phyloP scores from a whole-genome alignment of 2,888 invertebrate genomes.

The Blastobasis adustella region DNA sequence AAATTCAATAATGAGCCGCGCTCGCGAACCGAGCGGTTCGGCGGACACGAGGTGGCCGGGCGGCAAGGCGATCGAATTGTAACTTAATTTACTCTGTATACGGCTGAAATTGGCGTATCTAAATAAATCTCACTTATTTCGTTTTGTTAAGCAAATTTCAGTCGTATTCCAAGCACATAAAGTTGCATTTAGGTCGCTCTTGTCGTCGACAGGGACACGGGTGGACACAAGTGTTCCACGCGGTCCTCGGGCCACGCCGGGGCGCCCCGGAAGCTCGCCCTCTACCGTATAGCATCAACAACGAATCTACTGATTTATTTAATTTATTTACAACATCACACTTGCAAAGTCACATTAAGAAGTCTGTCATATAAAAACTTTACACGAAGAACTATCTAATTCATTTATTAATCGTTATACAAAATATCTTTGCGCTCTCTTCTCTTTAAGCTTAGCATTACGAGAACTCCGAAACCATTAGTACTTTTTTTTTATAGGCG shows the following conservation, averaged over 20 bases:
- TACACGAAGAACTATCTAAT: constrained; percentile 51
- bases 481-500: constrained; percentile 21
- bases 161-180: not conserved
- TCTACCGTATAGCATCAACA: constrained; percentile 21
- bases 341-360: constrained; percentile 68
- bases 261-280: too few species aligned
- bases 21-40: constrained; percentile 46
- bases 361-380: constrained; percentile 68
- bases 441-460: constrained; percentile 55
- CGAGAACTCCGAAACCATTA: constrained; percentile 40
- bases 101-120: not conserved
- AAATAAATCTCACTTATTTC: not conserved
- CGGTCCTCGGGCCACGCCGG: too few species aligned
- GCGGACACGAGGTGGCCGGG: constrained; percentile 68
- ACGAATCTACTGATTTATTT: constrained; percentile 33
- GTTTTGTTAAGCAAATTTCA: constrained; percentile 13
- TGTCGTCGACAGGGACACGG: too few species aligned
- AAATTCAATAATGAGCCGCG: constrained; percentile 58
- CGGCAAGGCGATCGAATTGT: constrained; percentile 52
- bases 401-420: constrained; percentile 62
- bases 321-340: constrained; percentile 66
- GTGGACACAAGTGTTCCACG: too few species aligned
- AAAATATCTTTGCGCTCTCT: constrained; percentile 66
- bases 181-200: too few species aligned
- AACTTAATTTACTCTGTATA: too few species aligned